Evolutionary conservation across 53 echinoderm and acorn worm species (phyloP).

Genomic region (Patiria pectinifera): DNA sequence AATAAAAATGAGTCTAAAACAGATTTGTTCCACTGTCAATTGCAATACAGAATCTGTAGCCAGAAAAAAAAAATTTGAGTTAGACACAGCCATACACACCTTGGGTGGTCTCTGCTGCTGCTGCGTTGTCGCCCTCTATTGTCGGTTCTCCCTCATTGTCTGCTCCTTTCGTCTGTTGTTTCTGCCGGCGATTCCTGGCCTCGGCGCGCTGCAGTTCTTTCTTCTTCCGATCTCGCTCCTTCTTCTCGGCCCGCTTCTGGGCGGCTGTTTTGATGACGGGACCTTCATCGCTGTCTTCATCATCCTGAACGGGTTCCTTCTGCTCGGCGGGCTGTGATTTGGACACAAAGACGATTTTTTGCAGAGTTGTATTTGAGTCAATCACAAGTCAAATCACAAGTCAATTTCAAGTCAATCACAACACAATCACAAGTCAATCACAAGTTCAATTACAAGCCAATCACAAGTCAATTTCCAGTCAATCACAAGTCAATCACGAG

Average conservation of each 20-base stretch:
- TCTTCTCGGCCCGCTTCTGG: conserved; percentile 99
- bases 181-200: conserved; percentile 76
- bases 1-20: no score
- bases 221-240: conserved; percentile 92
- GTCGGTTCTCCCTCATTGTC: conserved; percentile 15
- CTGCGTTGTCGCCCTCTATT: conserved; percentile 33
- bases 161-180: conserved; percentile 65
- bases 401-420: no score
- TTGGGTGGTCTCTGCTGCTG: conserved; percentile 14
- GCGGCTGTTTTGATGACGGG: conserved; percentile 92
- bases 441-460: background rate
- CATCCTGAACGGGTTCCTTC: background rate
- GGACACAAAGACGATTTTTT: background rate
- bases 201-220: conserved; percentile 87
- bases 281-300: conserved; percentile 54
- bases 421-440: background rate
- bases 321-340: background rate
- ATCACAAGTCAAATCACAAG: no score
- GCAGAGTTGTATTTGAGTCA: no score
- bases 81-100: conserved; percentile 4
- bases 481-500: no score
- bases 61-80: no score
- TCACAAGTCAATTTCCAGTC: no score
- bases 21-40: no score
- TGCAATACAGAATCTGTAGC: no score